These are phyloP conservation scores for Campylorhamphus procurvoides DNA, from an alignment of 2,113 vertebrate genomes.

Conservation along the genomic window DNA sequence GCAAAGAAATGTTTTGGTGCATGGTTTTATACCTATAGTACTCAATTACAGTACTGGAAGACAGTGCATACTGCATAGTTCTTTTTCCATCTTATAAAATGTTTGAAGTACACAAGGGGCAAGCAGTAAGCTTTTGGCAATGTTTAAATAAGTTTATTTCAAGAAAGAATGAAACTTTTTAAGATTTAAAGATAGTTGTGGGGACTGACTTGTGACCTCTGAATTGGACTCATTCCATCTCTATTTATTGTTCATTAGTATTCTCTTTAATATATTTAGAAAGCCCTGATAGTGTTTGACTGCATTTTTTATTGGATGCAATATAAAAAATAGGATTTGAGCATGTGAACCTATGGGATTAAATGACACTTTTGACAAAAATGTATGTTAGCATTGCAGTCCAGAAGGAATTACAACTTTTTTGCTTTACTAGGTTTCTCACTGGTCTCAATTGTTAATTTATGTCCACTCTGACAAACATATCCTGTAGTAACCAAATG, in stretches of 20 bases:
- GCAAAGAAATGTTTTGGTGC: not conserved
- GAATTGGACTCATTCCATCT: not conserved
- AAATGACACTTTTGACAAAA: not conserved
- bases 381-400: not conserved
- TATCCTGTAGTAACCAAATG: not conserved
- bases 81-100: not conserved
- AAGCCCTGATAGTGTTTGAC: not conserved
- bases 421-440: not conserved
- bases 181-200: not conserved
- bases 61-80: not conserved
- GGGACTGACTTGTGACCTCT: not conserved
- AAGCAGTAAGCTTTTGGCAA: not conserved
- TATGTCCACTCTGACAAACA: not conserved
- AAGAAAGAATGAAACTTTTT: not conserved
- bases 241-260: not conserved
- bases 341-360: not conserved
- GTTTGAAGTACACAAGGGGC: not conserved
- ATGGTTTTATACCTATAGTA: not conserved
- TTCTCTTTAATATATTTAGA: not conserved
- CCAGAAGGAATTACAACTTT: not conserved
- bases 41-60: not conserved
- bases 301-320: not conserved
- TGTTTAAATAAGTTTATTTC: not conserved
- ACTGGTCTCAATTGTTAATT: not conserved
- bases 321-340: not conserved